Evolutionary conservation across 2,797 vertebrate species (phyloP).

Genomic region (Lacerta agilis): DNA sequence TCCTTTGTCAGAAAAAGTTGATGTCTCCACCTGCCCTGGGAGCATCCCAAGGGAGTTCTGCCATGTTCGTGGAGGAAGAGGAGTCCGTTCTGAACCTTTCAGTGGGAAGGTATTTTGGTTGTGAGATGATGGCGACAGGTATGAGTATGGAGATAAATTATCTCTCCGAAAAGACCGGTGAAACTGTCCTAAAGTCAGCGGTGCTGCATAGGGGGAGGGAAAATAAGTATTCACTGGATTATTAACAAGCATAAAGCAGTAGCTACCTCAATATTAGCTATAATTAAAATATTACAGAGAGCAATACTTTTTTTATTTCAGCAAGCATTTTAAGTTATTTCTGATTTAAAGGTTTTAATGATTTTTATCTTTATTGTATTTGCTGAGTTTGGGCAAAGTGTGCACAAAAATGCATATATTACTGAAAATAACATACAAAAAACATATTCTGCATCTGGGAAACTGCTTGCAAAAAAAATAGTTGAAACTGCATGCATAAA

Average conservation of each 20-base stretch:
- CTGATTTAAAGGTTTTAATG: too few species aligned
- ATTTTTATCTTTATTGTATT: too few species aligned
- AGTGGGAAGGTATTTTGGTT: constrained; percentile 60
- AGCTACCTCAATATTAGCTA: neutral
- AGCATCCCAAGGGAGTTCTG: constrained; percentile 72
- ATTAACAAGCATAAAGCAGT: neutral
- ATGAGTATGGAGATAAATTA: constrained; percentile 70
- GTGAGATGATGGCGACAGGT: constrained; percentile 64
- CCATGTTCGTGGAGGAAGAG: constrained; percentile 74
- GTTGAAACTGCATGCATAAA: too few species aligned
- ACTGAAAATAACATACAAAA: too few species aligned
- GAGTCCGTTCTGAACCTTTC: constrained; percentile 70
- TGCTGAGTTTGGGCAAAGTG: too few species aligned
- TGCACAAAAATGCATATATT: too few species aligned
- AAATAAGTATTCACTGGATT: constrained; percentile 45
- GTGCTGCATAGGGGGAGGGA: constrained; percentile 62
- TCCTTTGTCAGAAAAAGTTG: constrained; percentile 73
- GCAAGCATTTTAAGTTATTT: too few species aligned
- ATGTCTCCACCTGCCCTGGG: constrained; percentile 65
- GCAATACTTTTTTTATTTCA: too few species aligned
- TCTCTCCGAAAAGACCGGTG: constrained; percentile 67
- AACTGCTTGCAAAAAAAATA: too few species aligned
- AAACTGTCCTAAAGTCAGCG: constrained; percentile 65
- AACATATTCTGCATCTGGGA: too few species aligned
- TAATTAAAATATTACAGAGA: neutral